Base-by-base conservation (phyloP, 2,797 vertebrate species). In the Simalia tracyae region DNA sequence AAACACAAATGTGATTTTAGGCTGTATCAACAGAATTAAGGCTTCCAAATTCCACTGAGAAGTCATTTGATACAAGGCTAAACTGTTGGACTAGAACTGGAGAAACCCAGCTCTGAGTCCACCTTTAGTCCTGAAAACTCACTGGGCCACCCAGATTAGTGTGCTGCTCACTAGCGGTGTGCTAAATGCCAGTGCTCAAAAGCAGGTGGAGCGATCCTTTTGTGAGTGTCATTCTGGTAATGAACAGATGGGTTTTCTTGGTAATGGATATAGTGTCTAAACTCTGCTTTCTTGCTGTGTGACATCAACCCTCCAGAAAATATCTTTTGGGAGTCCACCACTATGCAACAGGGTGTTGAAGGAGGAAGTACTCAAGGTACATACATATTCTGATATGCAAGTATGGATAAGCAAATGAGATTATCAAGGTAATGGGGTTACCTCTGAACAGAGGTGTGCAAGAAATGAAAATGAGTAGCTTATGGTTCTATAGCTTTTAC, bases 231-330 rank as follows among this genome's bases (percentile, higher is more conserved):
- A 97, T 98, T 7, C 94, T 98, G 95, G 98, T 98, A 91, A 91
- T 97, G 91, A 98, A 98, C 0, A 98, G 98, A 0, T 98, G 98
- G 98, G 98, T 98, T n/a, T 94, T 99, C 46, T 97, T 99, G 94
- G 95, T 98, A 46, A 95, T 98, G 0, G 98, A 98, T 54, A 97
- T 98, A 4, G 81, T 98, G 90, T 96, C 97, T 61, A 98, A 98
- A 95, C 92, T 98, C 36, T 96, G 96, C 92, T 96, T 97, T 91
- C 96, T 98, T 95, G 57, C 87, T 86, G 42, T 7, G 54, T 46
- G 19, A 24, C 28, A 3, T 28, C 63, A 81, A 57, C 2, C 31
- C n/a, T 19, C 46, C 87, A 54, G 90, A 85, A 28, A 11, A 84
- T 28, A 10, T 46, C 9, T n/a, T 0, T 0, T 0, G 0, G 63